A percentile compares a stretch with the other conserved stretches of the same genome.
phyloP scores from a whole-genome alignment of 2,888 invertebrate species.

The Muscina levida region DNA sequence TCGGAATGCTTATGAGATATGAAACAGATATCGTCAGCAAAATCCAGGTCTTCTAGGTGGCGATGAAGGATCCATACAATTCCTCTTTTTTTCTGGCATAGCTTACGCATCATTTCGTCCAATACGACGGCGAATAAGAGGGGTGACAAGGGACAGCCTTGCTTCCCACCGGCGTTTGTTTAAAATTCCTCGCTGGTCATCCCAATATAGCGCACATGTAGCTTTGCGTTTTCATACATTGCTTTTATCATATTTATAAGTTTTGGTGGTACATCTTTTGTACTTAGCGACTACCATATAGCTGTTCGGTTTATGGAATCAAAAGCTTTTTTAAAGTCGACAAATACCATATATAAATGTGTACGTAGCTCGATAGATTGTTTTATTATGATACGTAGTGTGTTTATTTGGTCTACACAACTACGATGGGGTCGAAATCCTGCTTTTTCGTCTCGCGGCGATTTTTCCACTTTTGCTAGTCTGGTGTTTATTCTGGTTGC shows the following conservation, averaged over 20 bases:
- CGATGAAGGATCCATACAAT: background rate
- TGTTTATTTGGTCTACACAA: constrained; percentile 1
- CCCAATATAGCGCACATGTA: background rate
- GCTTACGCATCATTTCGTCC: background rate
- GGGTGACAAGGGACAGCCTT: background rate
- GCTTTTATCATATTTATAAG: background rate
- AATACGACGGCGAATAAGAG: background rate
- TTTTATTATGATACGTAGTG: background rate
- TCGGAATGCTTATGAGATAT: background rate
- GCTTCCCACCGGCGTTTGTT: background rate
- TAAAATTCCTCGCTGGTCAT: background rate
- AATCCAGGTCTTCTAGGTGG: background rate
- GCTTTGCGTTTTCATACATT: background rate
- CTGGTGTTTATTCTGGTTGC: background rate
- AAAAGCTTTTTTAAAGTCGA: background rate
- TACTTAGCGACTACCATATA: background rate
- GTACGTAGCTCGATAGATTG: too few species aligned
- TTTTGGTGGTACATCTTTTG: background rate
- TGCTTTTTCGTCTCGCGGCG: background rate
- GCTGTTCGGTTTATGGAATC: background rate
- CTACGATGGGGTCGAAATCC: background rate
- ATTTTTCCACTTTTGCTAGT: background rate
- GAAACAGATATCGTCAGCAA: background rate
- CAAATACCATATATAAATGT: too few species aligned
- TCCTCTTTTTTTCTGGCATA: background rate